These are phyloP conservation scores for Chlorocebus sabaeus DNA, from an alignment of 2,113 vertebrate species.

Conservation along the genomic window DNA sequence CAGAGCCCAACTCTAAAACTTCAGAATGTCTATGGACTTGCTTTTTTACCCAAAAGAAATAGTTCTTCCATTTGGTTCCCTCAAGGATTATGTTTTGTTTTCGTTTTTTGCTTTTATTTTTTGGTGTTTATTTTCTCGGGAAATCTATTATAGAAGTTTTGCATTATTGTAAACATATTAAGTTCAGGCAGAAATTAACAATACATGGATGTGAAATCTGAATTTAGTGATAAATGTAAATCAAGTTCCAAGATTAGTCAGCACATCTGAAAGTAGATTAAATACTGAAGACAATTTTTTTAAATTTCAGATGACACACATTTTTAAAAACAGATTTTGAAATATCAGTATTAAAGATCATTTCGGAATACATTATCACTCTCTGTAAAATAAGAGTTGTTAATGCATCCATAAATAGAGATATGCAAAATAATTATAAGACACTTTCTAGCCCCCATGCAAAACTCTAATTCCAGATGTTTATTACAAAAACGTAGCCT, in stretches of 20 bases:
- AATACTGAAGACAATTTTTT: constrained; percentile 27
- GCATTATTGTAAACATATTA: not conserved
- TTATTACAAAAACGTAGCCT: not conserved
- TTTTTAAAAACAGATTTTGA: constrained; percentile 81
- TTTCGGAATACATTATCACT: constrained; percentile 81
- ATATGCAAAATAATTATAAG: constrained; percentile 69
- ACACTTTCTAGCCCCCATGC: constrained; percentile 44
- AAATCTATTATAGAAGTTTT: not conserved
- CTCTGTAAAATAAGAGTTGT: constrained; percentile 76
- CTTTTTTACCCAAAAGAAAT: not conserved
- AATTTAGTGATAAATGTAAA: constrained; percentile 18
- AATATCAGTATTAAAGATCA: constrained; percentile 83
- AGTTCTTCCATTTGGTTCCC: not conserved
- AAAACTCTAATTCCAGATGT: constrained; percentile 62
- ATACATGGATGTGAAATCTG: constrained; percentile 2
- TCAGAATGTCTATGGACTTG: not conserved
- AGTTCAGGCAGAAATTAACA: not conserved
- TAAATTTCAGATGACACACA: constrained; percentile 61
- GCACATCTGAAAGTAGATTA: constrained; percentile 56
- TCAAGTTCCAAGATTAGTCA: constrained; percentile 45
- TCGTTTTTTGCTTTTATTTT: not conserved
- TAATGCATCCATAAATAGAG: constrained; percentile 75
- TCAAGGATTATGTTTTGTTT: not conserved
- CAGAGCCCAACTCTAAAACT: not conserved
- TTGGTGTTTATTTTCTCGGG: not conserved